A percentile compares a stretch with the other conserved stretches of the same genome.
Evolutionary conservation across 1,140 invertebrate species (phyloP).

Genomic region (Bombus superbus): DNA sequence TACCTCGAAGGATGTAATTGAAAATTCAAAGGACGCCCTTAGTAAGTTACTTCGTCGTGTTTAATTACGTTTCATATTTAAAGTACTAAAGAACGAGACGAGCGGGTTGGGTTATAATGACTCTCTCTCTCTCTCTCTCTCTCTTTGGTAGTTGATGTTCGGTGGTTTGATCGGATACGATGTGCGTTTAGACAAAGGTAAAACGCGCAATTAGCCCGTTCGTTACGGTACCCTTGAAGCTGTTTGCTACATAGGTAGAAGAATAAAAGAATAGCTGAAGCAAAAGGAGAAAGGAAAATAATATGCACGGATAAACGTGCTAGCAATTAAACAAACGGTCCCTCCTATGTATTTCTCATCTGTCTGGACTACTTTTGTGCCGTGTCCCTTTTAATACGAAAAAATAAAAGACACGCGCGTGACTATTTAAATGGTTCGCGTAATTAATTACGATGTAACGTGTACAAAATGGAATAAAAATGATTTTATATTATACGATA

Average conservation of each 20-base stretch:
- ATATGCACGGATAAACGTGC: neutral
- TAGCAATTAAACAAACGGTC: neutral
- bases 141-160: neutral
- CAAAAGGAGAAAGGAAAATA: neutral
- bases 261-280: neutral
- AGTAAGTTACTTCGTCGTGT: neutral
- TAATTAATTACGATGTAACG: no score
- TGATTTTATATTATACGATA: neutral
- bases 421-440: neutral
- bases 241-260: neutral
- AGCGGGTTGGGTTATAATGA: neutral
- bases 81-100: neutral
- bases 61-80: slow-evolving; percentile 13
- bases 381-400: neutral
- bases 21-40: neutral
- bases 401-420: neutral
- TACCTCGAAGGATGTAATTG: slow-evolving; percentile 16
- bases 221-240: neutral
- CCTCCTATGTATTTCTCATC: neutral
- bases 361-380: neutral
- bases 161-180: neutral
- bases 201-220: neutral
- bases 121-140: no score
- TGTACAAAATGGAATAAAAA: neutral
- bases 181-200: neutral